Percentiles rank a stretch among this genome's conserved stretches.
Evolutionary conservation across 2,113 vertebrate species (phyloP).

Genomic region (Nycticebus coucang): DNA sequence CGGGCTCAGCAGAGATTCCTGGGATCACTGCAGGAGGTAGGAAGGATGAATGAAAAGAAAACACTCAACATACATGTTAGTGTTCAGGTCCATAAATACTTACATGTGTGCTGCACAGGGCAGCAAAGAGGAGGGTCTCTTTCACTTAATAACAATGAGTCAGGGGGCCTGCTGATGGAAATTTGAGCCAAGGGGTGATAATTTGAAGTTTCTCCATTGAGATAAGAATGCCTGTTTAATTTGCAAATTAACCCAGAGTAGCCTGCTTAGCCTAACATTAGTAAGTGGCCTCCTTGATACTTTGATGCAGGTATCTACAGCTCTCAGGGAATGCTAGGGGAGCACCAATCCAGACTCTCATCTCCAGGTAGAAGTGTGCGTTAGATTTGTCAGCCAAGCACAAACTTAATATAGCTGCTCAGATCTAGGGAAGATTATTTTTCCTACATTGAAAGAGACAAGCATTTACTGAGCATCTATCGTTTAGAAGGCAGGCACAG

Average conservation of each 20-base stretch:
- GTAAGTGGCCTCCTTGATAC: slow-evolving; percentile 14
- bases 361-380: not conserved
- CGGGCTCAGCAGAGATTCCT: not conserved
- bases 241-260: slow-evolving; percentile 39
- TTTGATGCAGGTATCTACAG: slow-evolving; percentile 26
- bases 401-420: slow-evolving; percentile 26
- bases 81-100: not conserved
- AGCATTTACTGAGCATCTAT: not conserved
- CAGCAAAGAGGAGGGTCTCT: not conserved
- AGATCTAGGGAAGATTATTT: slow-evolving; percentile 6
- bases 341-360: slow-evolving; percentile 48
- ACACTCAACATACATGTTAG: not conserved
- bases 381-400: not conserved
- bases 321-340: slow-evolving; percentile 48
- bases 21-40: not conserved
- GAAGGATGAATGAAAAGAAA: not conserved
- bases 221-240: slow-evolving; percentile 57
- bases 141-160: not conserved
- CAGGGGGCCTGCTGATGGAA: not conserved
- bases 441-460: slow-evolving; percentile 13
- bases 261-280: slow-evolving; percentile 59
- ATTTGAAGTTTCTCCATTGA: slow-evolving; percentile 46
- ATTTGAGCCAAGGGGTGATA: slow-evolving; percentile 53
- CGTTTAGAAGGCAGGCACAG: not conserved
- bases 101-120: not conserved